phyloP scores from a whole-genome alignment of 2,113 vertebrate genomes.

The Orthonyx spaldingii region DNA sequence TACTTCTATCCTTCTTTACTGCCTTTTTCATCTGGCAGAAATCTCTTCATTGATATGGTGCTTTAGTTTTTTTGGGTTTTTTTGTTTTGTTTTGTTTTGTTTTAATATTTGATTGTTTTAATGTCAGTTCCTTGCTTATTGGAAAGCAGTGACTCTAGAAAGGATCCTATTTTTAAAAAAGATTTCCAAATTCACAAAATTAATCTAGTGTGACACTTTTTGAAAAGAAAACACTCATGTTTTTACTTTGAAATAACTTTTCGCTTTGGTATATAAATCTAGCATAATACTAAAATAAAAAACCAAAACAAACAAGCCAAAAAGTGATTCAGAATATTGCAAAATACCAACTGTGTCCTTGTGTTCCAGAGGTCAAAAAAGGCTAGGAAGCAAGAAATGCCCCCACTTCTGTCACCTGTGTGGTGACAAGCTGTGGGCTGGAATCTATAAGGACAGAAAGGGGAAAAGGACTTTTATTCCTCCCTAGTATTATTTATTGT shows the following conservation, averaged over 20 bases:
- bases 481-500: not conserved
- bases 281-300: fast-evolving
- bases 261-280: not conserved
- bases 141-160: not conserved
- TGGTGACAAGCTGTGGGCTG: not conserved
- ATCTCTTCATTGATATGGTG: not conserved
- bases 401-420: not conserved
- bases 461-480: not conserved
- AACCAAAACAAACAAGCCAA: too few relatives aligned
- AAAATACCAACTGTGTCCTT: not conserved
- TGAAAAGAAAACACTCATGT: not conserved
- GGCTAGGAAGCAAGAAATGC: fast-evolving
- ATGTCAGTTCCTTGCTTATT: not conserved
- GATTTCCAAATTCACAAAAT: not conserved
- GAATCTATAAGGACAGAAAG: not conserved
- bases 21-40: not conserved
- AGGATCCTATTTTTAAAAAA: not conserved
- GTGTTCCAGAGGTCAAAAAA: not conserved
- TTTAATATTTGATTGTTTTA: not conserved
- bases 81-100: too few relatives aligned
- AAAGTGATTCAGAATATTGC: not conserved
- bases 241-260: not conserved
- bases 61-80: fast-evolving
- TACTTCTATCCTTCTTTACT: not conserved
- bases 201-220: not conserved